Evolutionary conservation across 2,797 vertebrate species (phyloP).

Genomic region (Hyperoplus lanceolatus): DNA sequence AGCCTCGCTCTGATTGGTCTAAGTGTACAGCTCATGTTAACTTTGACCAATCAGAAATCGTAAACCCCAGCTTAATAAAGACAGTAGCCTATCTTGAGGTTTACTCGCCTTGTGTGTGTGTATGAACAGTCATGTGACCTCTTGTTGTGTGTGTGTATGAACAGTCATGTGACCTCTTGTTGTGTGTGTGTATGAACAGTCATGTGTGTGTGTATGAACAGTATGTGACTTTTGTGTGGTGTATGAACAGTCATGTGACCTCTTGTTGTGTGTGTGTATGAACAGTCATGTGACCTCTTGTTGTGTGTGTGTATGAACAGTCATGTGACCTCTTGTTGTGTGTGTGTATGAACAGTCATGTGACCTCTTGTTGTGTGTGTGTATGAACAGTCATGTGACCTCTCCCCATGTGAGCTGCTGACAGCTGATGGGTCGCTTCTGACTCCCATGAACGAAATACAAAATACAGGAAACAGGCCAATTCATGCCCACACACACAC

Average conservation of each 20-base stretch:
- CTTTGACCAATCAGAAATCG: too few relatives aligned
- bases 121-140: not conserved
- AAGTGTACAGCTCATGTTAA: too few relatives aligned
- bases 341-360: not conserved
- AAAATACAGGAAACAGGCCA: constrained; percentile 48
- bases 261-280: not conserved
- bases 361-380: not conserved
- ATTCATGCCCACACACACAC: constrained; percentile 20
- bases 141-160: not conserved
- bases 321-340: not conserved
- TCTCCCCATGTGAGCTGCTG: constrained; percentile 28
- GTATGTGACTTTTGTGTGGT: too few relatives aligned
- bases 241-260: constrained; percentile 47
- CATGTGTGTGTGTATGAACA: not conserved
- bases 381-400: constrained; percentile 44
- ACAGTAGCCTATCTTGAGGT: too few relatives aligned
- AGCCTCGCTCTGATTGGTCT: too few relatives aligned
- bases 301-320: not conserved
- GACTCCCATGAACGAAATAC: constrained; percentile 35
- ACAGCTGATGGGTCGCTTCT: constrained; percentile 48
- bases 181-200: not conserved
- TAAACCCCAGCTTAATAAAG: too few relatives aligned
- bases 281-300: not conserved
- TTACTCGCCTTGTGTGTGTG: too few relatives aligned
- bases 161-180: too few relatives aligned